phyloP scores from a whole-genome alignment of 92 coral and sea anemone genomes.

The Actinostola sp. region DNA sequence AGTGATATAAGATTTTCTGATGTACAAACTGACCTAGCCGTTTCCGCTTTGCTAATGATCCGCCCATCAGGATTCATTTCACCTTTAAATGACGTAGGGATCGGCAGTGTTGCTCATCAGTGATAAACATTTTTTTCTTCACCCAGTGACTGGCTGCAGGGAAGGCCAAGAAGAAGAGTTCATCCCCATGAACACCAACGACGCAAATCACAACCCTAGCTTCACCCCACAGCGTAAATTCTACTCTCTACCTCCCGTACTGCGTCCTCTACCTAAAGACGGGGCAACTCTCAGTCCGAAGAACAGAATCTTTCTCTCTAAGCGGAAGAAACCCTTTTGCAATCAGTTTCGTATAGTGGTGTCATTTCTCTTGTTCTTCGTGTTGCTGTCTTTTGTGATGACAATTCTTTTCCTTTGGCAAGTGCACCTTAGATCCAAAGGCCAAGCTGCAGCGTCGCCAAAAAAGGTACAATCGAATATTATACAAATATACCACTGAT shows the following conservation, averaged over 20 bases:
- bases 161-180: background rate
- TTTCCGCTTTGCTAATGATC: too few species aligned
- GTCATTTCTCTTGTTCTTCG: constrained; percentile 48
- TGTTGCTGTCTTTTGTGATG: constrained; percentile 68
- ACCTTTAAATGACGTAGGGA: too few species aligned
- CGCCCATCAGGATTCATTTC: background rate
- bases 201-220: background rate
- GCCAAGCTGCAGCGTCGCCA: background rate
- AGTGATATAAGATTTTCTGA: too few species aligned
- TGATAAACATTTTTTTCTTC: background rate
- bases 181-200: constrained; percentile 10
- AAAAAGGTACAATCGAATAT: background rate
- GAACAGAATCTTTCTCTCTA: background rate
- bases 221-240: background rate
- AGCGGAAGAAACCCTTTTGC: background rate
- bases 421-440: constrained; percentile 1
- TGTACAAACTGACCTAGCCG: too few species aligned
- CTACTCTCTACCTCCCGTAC: background rate
- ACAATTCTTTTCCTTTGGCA: constrained; percentile 79
- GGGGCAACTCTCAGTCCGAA: background rate
- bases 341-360: constrained; percentile 3
- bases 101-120: too few species aligned
- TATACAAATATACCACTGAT: background rate
- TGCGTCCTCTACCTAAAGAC: background rate
- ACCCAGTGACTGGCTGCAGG: constrained; percentile 1